Conservation (phyloP, 2,797 vertebrate genomes). For the Sebastes nivosus region DNA sequence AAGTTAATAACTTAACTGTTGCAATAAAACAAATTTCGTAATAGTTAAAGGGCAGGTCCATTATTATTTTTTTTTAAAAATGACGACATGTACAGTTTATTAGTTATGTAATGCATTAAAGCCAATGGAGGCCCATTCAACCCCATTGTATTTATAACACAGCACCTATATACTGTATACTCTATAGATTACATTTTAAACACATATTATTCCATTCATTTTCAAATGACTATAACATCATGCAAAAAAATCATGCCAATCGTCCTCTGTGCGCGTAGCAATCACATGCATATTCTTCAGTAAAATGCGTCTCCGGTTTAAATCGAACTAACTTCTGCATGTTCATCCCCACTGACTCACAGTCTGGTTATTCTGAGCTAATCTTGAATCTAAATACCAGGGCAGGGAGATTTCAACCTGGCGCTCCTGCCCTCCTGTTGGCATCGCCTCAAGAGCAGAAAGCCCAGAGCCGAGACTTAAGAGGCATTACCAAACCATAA, state of each 20-base stretch:
- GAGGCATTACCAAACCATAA: conserved; percentile 64
- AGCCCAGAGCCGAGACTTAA: conserved; percentile 53
- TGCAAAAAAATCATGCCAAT: background rate
- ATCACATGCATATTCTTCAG: conserved; percentile 1
- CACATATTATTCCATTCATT: background rate
- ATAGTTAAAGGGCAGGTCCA: no score
- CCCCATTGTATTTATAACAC: background rate
- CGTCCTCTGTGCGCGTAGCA: background rate
- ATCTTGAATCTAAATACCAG: conserved; percentile 50
- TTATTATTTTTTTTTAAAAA: background rate
- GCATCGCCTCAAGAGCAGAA: conserved; percentile 56
- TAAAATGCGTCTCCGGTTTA: conserved; percentile 10
- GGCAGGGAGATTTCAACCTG: conserved; percentile 47
- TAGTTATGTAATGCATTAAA: background rate
- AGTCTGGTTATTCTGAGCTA: conserved; percentile 36
- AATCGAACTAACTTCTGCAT: conserved; percentile 2
- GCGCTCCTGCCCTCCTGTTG: conserved; percentile 60
- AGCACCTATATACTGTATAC: background rate
- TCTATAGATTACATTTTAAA: background rate
- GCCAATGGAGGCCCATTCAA: background rate
- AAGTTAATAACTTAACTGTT: no score
- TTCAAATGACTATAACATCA: background rate
- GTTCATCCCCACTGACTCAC: conserved; percentile 16
- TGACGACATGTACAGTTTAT: background rate
- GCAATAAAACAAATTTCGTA: background rate